Percentiles rank a stretch among this genome's conserved stretches.
Evolutionary conservation across 2,797 vertebrate species (phyloP).

Genomic region (Silurus aristotelis): DNA sequence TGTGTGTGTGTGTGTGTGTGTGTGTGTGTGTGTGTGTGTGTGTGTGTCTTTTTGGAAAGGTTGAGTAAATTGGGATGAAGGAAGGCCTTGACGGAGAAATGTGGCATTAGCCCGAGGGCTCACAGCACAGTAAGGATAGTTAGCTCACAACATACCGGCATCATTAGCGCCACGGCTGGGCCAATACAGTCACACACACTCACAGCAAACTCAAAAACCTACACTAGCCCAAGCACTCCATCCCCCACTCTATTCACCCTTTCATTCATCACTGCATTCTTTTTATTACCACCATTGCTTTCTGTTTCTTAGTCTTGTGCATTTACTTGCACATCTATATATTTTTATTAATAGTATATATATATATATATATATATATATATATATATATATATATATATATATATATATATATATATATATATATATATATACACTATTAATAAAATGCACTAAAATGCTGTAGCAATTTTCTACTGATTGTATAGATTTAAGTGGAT

Average conservation of each 20-base stretch:
- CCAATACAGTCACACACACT: constrained; percentile 62
- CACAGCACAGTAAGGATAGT: constrained; percentile 79
- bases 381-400: background rate
- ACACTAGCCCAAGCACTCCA: constrained; percentile 33
- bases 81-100: constrained; percentile 80
- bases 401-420: background rate
- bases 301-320: background rate
- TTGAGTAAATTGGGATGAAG: constrained; percentile 81
- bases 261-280: constrained; percentile 1
- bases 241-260: constrained; percentile 33
- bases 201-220: constrained; percentile 46
- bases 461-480: background rate
- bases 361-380: constrained; percentile 4
- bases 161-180: constrained; percentile 78
- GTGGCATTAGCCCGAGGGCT: constrained; percentile 82
- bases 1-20: constrained; percentile 52
- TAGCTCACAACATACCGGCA: constrained; percentile 78
- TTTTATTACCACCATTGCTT: background rate
- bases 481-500: background rate
- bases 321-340: background rate
- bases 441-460: background rate
- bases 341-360: too few relatives aligned
- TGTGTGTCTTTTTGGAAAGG: constrained; percentile 74
- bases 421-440: background rate
- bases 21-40: constrained; percentile 38